Conservation (phyloP, 2,888 invertebrate genomes). For the Polyploca ridens region DNA sequence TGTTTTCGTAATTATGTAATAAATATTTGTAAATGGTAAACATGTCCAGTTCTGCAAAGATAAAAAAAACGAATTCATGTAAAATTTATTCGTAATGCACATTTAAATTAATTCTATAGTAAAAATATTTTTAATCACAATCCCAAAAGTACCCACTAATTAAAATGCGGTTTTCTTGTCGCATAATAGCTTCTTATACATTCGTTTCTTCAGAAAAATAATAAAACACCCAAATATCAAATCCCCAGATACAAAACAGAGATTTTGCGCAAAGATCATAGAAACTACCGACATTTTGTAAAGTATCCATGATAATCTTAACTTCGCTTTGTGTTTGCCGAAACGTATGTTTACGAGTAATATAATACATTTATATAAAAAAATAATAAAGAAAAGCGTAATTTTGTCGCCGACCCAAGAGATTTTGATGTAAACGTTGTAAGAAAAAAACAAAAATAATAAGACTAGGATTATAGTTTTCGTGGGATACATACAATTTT, state of each 20-base stretch:
- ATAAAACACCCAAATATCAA: constrained; percentile 35
- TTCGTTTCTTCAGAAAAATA: constrained; percentile 24
- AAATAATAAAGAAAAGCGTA: neutral
- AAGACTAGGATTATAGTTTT: too few relatives aligned
- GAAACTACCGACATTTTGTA: constrained; percentile 24
- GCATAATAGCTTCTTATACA: constrained; percentile 42
- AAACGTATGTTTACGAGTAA: constrained; percentile 27
- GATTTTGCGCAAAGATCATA: constrained; percentile 55
- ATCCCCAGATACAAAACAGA: constrained; percentile 47
- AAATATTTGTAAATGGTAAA: too few relatives aligned
- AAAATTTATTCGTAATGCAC: too few relatives aligned
- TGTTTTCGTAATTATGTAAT: too few relatives aligned
- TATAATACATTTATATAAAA: constrained; percentile 27
- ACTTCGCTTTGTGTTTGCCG: constrained; percentile 32
- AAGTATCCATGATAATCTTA: constrained; percentile 12
- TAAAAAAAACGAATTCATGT: too few relatives aligned
- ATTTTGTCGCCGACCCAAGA: neutral
- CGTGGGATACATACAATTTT: too few relatives aligned
- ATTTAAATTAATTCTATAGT: neutral
- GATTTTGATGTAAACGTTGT: neutral
- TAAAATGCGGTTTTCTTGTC: constrained; percentile 27
- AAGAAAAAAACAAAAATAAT: neutral
- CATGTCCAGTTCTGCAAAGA: too few relatives aligned
- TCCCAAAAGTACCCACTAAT: neutral
- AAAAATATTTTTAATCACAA: neutral